Evolutionary conservation across 2,888 invertebrate species (phyloP), one percentile per base, ranked within the genome.

Genomic region (Eupithecia vulgata): DNA sequence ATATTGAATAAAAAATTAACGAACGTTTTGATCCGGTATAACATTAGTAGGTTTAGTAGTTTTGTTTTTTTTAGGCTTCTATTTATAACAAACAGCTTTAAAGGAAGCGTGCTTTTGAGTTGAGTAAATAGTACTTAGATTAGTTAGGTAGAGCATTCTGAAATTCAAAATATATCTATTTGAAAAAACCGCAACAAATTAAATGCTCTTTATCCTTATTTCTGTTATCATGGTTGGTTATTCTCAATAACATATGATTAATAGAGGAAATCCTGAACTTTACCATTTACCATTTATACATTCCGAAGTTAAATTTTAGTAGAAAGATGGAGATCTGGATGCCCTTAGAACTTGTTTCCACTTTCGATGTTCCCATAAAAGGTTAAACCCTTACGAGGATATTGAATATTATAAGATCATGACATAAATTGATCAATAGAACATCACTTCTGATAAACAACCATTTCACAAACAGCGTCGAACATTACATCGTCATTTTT

Each of bases 21-120:
- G 64, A 68, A 40, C 68, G 7, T 72, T 72, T 68, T 68, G 35
- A 68, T 72, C 72, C 72, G 64, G 67, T 67, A 37, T 34, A 13
- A 13, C 6, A 57, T 67, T 59, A 25, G 45, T 64, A n/a, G 21
- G 37, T 37, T n/a, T n/a, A n/a, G 17, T 61, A 17, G 30, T 61
- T 17, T 17, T 17, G 34, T 17, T 30, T n/a, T 30, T 61, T 34
- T 30, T 61, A 21, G 8, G 17, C 34, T 1, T 34, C 61, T 30
- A 17, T 13, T 8, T 34, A 17, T 34, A 61, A 17, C 21, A 61
- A 61, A 61, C 7, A 34, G 10, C 17, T 61, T 25, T 25, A 57
- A 52, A 21, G n/a, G 21, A 52, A 57, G 12, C 57, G 21, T 57
- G 12, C 25, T 57, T 4, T 57, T 25, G 57, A 25, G n/a, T 48